Conservation (phyloP, 2,113 vertebrate species). For the Columba livia region DNA sequence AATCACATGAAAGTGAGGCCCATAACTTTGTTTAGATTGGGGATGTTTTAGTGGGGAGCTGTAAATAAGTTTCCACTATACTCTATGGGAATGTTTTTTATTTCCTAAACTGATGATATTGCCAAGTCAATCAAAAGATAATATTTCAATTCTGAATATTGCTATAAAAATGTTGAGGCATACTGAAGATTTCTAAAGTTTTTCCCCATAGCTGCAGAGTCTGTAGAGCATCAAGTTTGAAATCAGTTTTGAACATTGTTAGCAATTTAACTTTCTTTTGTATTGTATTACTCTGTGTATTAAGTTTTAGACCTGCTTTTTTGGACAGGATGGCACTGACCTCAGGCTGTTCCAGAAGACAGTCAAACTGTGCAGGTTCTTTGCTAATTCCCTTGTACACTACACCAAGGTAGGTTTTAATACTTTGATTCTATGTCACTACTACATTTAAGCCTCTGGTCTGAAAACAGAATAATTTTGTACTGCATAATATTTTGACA, state of each 20-base stretch:
- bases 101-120: background rate
- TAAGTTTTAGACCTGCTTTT: background rate
- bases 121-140: background rate
- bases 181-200: background rate
- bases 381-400: conserved; percentile 93
- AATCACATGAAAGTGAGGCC: background rate
- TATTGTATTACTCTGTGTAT: background rate
- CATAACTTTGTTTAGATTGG: background rate
- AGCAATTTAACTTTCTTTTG: background rate
- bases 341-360: conserved; percentile 91
- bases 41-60: background rate
- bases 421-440: background rate
- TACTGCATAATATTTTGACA: background rate
- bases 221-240: background rate
- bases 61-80: background rate
- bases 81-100: background rate
- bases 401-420: conserved; percentile 88
- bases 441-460: background rate
- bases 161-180: background rate
- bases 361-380: conserved; percentile 92
- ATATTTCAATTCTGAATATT: background rate
- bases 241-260: background rate
- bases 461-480: background rate
- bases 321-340: conserved; percentile 79
- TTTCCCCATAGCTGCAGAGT: background rate